Base-by-base conservation (phyloP, 2,797 vertebrate genomes). In the Sebastes reedi region DNA sequence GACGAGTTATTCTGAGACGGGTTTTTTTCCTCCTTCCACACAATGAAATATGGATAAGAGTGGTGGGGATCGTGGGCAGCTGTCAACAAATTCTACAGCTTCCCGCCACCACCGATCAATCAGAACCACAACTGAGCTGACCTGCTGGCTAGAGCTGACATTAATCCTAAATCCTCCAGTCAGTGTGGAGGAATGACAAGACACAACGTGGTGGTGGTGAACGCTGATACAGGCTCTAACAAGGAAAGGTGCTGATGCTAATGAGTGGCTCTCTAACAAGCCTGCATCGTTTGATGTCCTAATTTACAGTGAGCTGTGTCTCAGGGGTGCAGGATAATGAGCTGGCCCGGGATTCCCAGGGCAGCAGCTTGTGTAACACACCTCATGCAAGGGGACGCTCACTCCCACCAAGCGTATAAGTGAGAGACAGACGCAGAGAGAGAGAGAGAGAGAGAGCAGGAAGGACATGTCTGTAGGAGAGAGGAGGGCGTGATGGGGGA, bases 221-320 rank as follows among this genome's bases (percentile, higher is more conserved):
- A 86, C 5, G 79, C 89, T 75, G 91, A 92, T 90, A 60, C 78
- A 56, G 77, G 87, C 91, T 70, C 87, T 91, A 89, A 94, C 87
- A 67, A 90, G 90, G 70, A 88, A 90, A 95, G 95, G 93, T 95
- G 94, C 89, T 81, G 93, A 92, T 86, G 88, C 86, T 95, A 94
- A 95, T 89, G 92, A 94, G 90, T 86, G 91, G 90, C 87, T 82
- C 86, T 85, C 85, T 93, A 94, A 94, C 90, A 78, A 94, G 91
- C 82, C 81, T 42, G 86, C 87, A 79, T 84, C 77, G 78, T 85
- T 93, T 88, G 81, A 91, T 93, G 92, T 89, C 90, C 93, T 93
- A 86, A 91, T 95, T 95, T 88, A 89, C 88, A 90, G 88, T 60
- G 87, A 92, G 91, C 89, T 72, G 83, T 90, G 90, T 94, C 92